These are phyloP conservation scores for Drosophila bocki DNA, from an alignment of 1,140 invertebrate genomes.

Conservation along the genomic window DNA sequence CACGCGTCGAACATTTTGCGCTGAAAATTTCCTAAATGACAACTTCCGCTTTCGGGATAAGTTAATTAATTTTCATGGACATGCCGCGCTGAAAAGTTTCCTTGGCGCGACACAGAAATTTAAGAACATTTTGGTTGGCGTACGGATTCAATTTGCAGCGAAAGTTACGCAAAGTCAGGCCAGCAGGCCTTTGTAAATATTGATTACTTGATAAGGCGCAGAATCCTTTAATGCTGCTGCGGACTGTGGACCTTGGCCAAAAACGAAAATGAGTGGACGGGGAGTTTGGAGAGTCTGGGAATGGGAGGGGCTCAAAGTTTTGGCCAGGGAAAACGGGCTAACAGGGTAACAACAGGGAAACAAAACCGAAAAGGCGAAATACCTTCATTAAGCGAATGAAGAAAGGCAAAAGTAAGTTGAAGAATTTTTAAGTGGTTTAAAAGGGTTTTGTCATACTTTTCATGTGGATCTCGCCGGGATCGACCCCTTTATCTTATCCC, in stretches of 20 bases:
- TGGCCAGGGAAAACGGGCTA: constrained; percentile 17
- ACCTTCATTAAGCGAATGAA: constrained; percentile 84
- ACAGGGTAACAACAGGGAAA: constrained; percentile 35
- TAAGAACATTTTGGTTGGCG: constrained; percentile 61
- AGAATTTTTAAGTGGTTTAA: constrained; percentile 84
- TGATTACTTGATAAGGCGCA: constrained; percentile 77
- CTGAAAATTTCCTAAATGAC: constrained; percentile 59
- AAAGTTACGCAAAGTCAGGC: constrained; percentile 72
- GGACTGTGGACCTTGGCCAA: constrained; percentile 24
- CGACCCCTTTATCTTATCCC: constrained; percentile 36
- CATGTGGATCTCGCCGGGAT: constrained; percentile 57
- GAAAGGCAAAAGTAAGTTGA: constrained; percentile 81
- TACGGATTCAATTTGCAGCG: constrained; percentile 72
- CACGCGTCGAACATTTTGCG: constrained; percentile 35
- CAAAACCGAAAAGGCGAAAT: constrained; percentile 78
- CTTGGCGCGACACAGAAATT: constrained; percentile 54
- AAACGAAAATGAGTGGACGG: constrained; percentile 54
- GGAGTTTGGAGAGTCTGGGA: not conserved
- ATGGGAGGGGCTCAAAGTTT: constrained; percentile 53
- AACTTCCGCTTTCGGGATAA: constrained; percentile 66
- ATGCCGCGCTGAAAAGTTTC: constrained; percentile 62
- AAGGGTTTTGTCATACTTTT: constrained; percentile 84
- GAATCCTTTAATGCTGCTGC: constrained; percentile 73
- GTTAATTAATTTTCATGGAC: constrained; percentile 76
- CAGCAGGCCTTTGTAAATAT: constrained; percentile 69